Evolutionary conservation across 2,113 vertebrate species (phyloP).

Genomic region (Mus musculus): GRCm39 chr12:37618501-37619000

Average conservation of each 20-base stretch:
- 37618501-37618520: neutral
- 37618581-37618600: neutral
- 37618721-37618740: neutral
- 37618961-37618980: neutral
- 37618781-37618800: neutral
- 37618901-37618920: neutral
- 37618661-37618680: neutral
- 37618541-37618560: neutral
- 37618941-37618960: neutral
- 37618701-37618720: neutral
- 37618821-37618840: neutral
- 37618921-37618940: neutral
- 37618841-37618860: neutral
- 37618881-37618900: neutral
- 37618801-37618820: neutral
- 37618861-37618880: neutral
- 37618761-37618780: neutral
- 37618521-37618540: neutral
- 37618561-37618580: conserved; percentile 1
- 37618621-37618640: neutral
- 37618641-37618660: neutral
- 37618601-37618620: neutral
- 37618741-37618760: neutral
- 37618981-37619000: neutral
- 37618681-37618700: neutral